These are phyloP conservation scores for Coptodon rendalli DNA, from an alignment of 2,113 vertebrate genomes.

Conservation along the genomic window DNA sequence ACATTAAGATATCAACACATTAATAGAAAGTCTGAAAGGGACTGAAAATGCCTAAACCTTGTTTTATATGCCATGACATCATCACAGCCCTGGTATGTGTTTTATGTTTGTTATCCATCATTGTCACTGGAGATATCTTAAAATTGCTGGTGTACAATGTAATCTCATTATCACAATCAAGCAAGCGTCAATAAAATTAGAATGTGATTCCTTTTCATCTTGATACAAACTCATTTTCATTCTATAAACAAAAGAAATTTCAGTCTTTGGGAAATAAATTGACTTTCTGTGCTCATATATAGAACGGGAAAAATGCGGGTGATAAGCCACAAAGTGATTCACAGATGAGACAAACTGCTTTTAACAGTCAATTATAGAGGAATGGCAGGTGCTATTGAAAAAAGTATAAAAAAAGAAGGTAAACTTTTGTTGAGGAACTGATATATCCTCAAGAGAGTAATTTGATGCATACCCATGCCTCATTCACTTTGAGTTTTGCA, in stretches of 20 bases:
- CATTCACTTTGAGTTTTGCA: not conserved
- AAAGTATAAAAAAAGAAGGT: not conserved
- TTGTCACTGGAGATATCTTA: conserved; percentile 28
- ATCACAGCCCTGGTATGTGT: conserved; percentile 7
- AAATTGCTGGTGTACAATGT: conserved; percentile 38
- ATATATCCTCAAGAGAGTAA: not conserved
- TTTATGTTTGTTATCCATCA: not conserved
- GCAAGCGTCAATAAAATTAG: conserved; percentile 53
- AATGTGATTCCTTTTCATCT: conserved; percentile 48
- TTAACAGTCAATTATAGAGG: conserved; percentile 21
- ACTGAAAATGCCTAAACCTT: not conserved
- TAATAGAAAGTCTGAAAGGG: not conserved
- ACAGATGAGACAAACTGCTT: not conserved
- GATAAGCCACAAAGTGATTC: conserved; percentile 38
- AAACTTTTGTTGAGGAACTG: not conserved
- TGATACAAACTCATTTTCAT: conserved; percentile 53
- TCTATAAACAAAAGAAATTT: conserved; percentile 59
- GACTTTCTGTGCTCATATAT: conserved; percentile 24
- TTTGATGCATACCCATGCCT: not conserved
- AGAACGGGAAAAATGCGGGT: conserved; percentile 31
- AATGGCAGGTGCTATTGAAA: not conserved
- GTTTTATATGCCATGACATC: not conserved
- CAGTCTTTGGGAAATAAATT: conserved; percentile 58
- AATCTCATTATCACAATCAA: conserved; percentile 54
- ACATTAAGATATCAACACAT: not conserved